Conservation (phyloP, 2,113 vertebrate genomes). For the Aspidoscelis tigris region DNA sequence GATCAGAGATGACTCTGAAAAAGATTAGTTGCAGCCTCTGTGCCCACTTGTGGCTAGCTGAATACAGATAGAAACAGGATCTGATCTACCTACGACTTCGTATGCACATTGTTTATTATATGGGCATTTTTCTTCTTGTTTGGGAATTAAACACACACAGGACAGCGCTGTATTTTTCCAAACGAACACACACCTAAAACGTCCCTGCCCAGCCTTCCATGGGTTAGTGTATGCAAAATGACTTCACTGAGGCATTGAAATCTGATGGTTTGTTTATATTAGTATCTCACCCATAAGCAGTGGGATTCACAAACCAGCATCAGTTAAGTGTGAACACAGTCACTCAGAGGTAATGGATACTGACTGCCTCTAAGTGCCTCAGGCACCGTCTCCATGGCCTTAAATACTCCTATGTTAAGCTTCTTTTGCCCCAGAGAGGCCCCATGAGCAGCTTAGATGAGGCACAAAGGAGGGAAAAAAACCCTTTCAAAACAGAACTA, state of each 20-base stretch:
- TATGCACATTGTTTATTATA: constrained; percentile 57
- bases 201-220: neutral
- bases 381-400: no score
- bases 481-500: no score
- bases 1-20: neutral
- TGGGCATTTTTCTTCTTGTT: constrained; percentile 73
- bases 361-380: neutral
- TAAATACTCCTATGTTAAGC: no score
- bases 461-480: no score
- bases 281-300: constrained; percentile 14
- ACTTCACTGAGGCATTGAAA: constrained; percentile 30
- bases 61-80: neutral
- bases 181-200: neutral
- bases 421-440: no score
- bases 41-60: neutral
- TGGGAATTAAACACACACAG: constrained; percentile 69
- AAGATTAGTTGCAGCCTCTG: neutral
- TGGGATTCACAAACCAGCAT: constrained; percentile 7
- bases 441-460: no score
- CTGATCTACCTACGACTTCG: neutral
- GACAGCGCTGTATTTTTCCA: neutral
- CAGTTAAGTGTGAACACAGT: constrained; percentile 22
- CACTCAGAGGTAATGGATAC: constrained; percentile 19
- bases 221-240: neutral
- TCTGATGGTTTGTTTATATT: constrained; percentile 26